Evolutionary conservation across 2,888 invertebrate genomes (phyloP).

Genomic region (Tortricodes alternella): DNA sequence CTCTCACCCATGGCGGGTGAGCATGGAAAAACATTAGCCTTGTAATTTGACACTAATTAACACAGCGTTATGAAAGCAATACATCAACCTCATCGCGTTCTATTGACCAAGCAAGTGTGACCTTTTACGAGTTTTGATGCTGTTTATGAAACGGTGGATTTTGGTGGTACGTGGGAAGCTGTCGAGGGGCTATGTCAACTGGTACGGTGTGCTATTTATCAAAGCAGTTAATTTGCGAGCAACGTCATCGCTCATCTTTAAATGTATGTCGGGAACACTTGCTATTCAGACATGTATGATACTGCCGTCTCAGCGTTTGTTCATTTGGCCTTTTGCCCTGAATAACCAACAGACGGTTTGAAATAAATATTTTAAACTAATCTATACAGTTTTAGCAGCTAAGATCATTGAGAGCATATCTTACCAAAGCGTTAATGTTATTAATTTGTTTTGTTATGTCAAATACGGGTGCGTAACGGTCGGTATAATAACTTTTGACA

Average conservation of each 20-base stretch:
- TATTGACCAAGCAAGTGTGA: slow-evolving; percentile 50
- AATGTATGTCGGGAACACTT: slow-evolving; percentile 63
- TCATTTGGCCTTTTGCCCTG: too few species aligned
- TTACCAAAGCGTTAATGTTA: too few species aligned
- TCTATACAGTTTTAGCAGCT: too few species aligned
- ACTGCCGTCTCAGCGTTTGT: too few species aligned
- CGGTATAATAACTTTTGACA: too few species aligned
- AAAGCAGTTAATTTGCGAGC: slow-evolving; percentile 79
- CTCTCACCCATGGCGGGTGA: slow-evolving; percentile 31
- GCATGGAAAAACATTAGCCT: slow-evolving; percentile 64
- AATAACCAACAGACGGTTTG: too few species aligned
- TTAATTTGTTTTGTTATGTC: too few species aligned
- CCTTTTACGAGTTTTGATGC: slow-evolving; percentile 37
- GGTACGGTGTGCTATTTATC: slow-evolving; percentile 69
- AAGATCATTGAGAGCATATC: too few species aligned
- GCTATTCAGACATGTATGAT: slow-evolving; percentile 6
- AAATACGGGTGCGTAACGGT: too few species aligned
- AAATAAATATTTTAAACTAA: too few species aligned
- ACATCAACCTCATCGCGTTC: slow-evolving; percentile 70
- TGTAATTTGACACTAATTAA: slow-evolving; percentile 77
- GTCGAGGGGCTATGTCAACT: slow-evolving; percentile 45
- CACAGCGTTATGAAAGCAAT: slow-evolving; percentile 72
- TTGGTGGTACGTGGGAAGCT: slow-evolving; percentile 34
- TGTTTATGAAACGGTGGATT: slow-evolving; percentile 30
- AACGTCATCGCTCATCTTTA: slow-evolving; percentile 75